Conservation (phyloP, 2,797 vertebrate species). For the Pipistrellus kuhlii region DNA sequence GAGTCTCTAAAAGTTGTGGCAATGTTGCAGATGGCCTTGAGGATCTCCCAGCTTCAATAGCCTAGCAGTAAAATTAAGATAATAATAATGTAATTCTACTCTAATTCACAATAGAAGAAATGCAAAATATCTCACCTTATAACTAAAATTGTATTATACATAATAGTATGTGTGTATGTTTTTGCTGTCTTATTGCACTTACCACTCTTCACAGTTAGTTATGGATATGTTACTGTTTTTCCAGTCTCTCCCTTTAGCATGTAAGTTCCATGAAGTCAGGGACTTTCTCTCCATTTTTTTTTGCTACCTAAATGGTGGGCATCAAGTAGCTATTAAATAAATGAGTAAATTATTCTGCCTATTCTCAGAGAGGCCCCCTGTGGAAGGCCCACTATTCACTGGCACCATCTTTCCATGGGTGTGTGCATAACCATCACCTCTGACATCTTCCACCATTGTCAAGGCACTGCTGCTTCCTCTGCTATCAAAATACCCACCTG, state of each 20-base stretch:
- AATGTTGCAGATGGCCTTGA: not conserved
- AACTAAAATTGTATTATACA: not conserved
- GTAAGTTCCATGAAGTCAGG: not conserved
- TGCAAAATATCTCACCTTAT: not conserved
- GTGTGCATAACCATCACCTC: not conserved
- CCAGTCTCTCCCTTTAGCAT: not conserved
- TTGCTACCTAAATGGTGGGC: not conserved
- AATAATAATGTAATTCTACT: not conserved
- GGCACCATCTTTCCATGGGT: not conserved
- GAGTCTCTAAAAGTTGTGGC: not conserved
- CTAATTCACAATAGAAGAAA: not conserved
- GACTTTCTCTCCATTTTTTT: not conserved
- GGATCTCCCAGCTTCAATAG: not conserved
- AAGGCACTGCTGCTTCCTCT: not conserved
- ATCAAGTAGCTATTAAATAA: not conserved
- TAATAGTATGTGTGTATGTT: not conserved
- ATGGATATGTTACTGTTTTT: not conserved
- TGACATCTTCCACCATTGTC: not conserved
- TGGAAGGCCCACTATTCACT: not conserved
- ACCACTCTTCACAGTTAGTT: not conserved
- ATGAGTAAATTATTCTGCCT: not conserved
- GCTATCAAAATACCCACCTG: not conserved
- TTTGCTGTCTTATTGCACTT: not conserved
- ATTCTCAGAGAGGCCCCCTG: not conserved
- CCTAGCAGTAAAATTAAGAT: not conserved